A percentile compares a stretch with the other conserved stretches of the same genome.
Conservation (phyloP, 2,113 vertebrate species). For the Eolophus roseicapilla region DNA sequence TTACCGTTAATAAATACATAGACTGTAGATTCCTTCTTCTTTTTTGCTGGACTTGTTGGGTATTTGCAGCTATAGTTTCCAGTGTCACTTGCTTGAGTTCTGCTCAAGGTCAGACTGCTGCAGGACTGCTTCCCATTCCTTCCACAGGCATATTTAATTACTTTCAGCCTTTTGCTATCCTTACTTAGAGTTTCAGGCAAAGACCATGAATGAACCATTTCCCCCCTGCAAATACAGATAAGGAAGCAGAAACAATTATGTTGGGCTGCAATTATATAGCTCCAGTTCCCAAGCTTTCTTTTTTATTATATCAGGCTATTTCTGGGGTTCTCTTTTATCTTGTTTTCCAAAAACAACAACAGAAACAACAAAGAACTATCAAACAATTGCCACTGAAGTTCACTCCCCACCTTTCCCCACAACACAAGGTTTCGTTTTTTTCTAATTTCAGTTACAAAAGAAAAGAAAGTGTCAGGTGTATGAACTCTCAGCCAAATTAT, state of each 20-base stretch:
- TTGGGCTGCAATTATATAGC: slow-evolving; percentile 26
- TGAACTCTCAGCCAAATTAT: slow-evolving; percentile 6
- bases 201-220: slow-evolving; percentile 85
- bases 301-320: slow-evolving; percentile 48
- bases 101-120: slow-evolving; percentile 81
- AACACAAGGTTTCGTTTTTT: not conserved
- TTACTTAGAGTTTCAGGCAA: slow-evolving; percentile 78
- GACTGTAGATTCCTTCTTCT: slow-evolving; percentile 75
- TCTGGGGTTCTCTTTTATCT: slow-evolving; percentile 52
- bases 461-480: slow-evolving; percentile 6
- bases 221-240: slow-evolving; percentile 81
- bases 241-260: slow-evolving; percentile 64
- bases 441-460: not conserved
- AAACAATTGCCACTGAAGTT: slow-evolving; percentile 67
- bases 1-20: slow-evolving; percentile 96
- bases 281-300: slow-evolving; percentile 38
- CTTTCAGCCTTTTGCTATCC: slow-evolving; percentile 73
- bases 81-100: slow-evolving; percentile 81
- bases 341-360: slow-evolving; percentile 64
- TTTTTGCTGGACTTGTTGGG: slow-evolving; percentile 60
- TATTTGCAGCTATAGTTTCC: slow-evolving; percentile 89
- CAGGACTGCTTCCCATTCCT: slow-evolving; percentile 79
- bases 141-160: slow-evolving; percentile 82
- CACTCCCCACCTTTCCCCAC: slow-evolving; percentile 43
- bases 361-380: slow-evolving; percentile 46